A percentile compares a stretch with the other conserved stretches of the same genome.
phyloP scores from a whole-genome alignment of 92 coral and sea anemone species.

The Phenganax marumi region DNA sequence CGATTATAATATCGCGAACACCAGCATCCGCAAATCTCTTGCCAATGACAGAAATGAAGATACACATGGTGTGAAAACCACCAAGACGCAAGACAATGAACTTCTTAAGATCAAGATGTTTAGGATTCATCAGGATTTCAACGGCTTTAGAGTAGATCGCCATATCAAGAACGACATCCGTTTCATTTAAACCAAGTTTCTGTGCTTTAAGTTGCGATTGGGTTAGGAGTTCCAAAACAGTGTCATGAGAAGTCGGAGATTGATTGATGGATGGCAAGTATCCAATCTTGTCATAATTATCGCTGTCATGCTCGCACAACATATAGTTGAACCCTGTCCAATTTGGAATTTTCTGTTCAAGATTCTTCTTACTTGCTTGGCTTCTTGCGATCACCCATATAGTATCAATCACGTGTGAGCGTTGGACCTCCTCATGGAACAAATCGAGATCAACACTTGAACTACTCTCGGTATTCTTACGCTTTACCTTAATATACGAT shows the following conservation, averaged over 20 bases:
- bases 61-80: slow-evolving; percentile 10
- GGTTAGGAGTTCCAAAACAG: slow-evolving; percentile 14
- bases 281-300: too few species aligned
- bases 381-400: background rate
- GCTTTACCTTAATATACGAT: background rate
- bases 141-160: slow-evolving; percentile 27
- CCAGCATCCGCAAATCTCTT: background rate
- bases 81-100: too few species aligned
- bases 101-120: background rate
- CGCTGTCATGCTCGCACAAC: background rate
- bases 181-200: slow-evolving; percentile 13
- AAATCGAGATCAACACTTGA: slow-evolving; percentile 5
- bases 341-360: background rate
- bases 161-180: too few species aligned
- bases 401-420: slow-evolving; percentile 7
- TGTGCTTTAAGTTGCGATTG: slow-evolving; percentile 33
- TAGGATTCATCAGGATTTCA: slow-evolving; percentile 20
- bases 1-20: slow-evolving; percentile 24
- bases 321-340: slow-evolving; percentile 9
- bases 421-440: background rate
- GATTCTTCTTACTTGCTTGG: background rate
- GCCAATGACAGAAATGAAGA: background rate
- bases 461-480: background rate
- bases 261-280: background rate
- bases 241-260: slow-evolving; percentile 13